Base-by-base conservation (phyloP, 2,888 invertebrate genomes). In the Clivina fossor region DNA sequence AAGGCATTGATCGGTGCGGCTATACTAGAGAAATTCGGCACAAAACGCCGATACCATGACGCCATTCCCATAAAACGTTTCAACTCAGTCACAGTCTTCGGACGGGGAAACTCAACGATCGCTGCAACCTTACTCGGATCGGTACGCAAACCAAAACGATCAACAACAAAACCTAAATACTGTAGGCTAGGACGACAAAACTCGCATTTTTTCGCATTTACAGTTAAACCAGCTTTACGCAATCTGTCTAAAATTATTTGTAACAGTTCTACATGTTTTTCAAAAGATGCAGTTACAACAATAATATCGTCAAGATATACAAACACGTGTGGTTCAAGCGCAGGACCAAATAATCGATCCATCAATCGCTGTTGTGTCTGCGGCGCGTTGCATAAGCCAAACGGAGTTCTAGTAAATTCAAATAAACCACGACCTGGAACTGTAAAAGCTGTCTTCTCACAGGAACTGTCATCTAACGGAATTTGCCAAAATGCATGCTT, bases 101-200 rank as follows among this genome's bases (percentile, higher is more conserved):
- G 38, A 9, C n/a, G 9, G 16, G 38, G 38, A 16, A 38, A n/a
- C 15, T 38, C 9, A 8, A 16, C 38, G 16, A 38, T 38, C 9
- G 38, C 18, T 18, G 15, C 13, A 16, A 38, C 15, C 16, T 38
- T 38, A 38, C 16, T 16, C 9, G 18, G 38, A 16, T 38, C 38
- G 4, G 8, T 18, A 38, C 18, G 38, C 9, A 38, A 16, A 16
- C 67, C 67, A 1, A 64, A 30, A 2, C 48, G 37, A 50, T 68
- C 65, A 0, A 74, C 65, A 0, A 66, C 24, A 40, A 64, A 66
- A 3, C 72, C 71, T 4, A 72, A 49, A 51, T 64, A 69, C 20
- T 60, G 61, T 2, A 70, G 37, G 9, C 60, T 44, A 13, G 20
- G 22, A 15, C 51, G 50, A 22, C 62, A 62, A 47, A 65, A 65